Percentiles rank a stretch among this genome's conserved stretches.
Conservation (phyloP, 2,797 vertebrate genomes). For the Sebastes jordani region DNA sequence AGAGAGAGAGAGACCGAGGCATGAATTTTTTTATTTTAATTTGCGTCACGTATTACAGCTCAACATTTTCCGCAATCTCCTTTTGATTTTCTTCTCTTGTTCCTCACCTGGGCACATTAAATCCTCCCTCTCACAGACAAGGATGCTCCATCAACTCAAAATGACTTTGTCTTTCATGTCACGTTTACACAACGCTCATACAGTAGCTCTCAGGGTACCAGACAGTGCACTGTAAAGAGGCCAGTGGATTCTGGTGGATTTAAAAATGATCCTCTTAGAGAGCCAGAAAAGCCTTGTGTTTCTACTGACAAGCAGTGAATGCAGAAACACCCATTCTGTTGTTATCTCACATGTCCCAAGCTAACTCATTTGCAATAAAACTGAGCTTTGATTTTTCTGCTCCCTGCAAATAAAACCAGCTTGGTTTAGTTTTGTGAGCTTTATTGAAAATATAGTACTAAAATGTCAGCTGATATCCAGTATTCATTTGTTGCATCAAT, state of each 20-base stretch:
- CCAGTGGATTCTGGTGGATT: conserved; percentile 56
- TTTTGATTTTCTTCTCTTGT: neutral
- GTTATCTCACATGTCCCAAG: neutral
- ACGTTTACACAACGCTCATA: neutral
- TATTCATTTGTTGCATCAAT: conserved; percentile 19
- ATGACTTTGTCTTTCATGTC: conserved; percentile 6
- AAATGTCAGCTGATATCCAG: conserved; percentile 23
- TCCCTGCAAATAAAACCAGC: conserved; percentile 7
- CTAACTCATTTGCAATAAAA: neutral
- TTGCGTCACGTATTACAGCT: conserved; percentile 3
- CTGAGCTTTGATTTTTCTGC: neutral
- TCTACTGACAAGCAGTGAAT: conserved; percentile 34
- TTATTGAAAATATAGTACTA: conserved; percentile 17
- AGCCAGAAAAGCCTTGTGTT: conserved; percentile 44
- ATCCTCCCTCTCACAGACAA: neutral
- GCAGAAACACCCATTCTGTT: conserved; percentile 19
- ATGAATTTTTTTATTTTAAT: conserved; percentile 14
- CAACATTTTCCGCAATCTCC: neutral
- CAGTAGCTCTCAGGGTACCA: neutral
- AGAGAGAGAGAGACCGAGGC: neutral
- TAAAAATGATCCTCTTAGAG: conserved; percentile 60
- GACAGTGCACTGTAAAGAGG: conserved; percentile 22
- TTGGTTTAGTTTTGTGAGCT: neutral
- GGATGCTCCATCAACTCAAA: neutral
- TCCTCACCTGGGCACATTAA: neutral